These are phyloP conservation scores for Hedychridium roseum DNA, from an alignment of 2,888 invertebrate species.

Conservation along the genomic window DNA sequence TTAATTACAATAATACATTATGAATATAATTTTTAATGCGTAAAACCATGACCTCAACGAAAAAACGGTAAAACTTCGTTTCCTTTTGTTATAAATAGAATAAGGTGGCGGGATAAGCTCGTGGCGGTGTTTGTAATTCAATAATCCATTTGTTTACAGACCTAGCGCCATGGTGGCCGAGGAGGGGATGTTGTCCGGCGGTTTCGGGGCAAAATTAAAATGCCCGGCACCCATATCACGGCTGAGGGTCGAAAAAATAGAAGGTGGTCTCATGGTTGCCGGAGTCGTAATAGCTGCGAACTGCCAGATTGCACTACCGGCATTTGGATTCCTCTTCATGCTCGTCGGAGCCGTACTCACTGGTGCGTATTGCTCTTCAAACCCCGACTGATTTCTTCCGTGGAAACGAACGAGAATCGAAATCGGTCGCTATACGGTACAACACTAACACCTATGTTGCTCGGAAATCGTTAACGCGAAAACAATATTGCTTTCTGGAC, in stretches of 20 bases:
- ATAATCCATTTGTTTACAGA: constrained; percentile 49
- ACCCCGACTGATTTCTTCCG: constrained; percentile 79
- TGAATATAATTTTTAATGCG: not conserved
- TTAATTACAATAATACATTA: too few relatives aligned
- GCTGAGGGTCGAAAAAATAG: constrained; percentile 78
- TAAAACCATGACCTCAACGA: not conserved
- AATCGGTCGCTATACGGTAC: constrained; percentile 78
- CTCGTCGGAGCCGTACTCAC: constrained; percentile 79
- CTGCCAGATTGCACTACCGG: constrained; percentile 79
- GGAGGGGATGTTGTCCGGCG: constrained; percentile 60
- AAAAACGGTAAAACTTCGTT: not conserved
- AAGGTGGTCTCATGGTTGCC: constrained; percentile 79
- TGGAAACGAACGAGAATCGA: constrained; percentile 76
- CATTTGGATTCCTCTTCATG: constrained; percentile 79
- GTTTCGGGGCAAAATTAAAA: constrained; percentile 52
- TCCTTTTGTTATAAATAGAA: not conserved
- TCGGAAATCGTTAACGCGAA: too few relatives aligned
- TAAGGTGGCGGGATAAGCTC: not conserved
- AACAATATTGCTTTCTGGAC: too few relatives aligned
- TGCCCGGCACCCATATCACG: constrained; percentile 76
- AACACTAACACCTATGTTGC: too few relatives aligned
- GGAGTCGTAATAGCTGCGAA: constrained; percentile 81
- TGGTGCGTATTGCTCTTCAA: constrained; percentile 65
- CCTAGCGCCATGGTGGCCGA: constrained; percentile 71
- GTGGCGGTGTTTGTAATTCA: not conserved